Evolutionary conservation across 35 echinoderm and acorn worm genomes (phyloP), one percentile per base, ranked within the genome.

Genomic region (Acanthaster planci): DNA sequence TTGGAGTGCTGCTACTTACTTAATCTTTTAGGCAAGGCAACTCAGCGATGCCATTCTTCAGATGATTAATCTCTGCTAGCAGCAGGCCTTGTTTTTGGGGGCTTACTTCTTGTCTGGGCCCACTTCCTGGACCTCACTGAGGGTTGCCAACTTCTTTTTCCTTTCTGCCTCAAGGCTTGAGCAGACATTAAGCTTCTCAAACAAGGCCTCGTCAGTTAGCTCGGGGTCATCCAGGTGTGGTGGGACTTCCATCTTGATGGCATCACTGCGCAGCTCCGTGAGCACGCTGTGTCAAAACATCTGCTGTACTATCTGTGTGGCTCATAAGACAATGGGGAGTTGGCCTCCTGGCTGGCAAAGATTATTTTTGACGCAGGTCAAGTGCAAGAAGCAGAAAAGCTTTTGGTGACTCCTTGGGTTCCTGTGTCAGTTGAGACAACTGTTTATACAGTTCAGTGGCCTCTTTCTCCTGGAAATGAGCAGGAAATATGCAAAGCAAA

Each of bases 271-370:
- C 22, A 88, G 19, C 0, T 78, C 86, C 39, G 86, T 88, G 5
- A 54, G 44, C 2, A 88, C 53, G 58, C 77, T 21, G 21, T 60
- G 57, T 6, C 57, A 0, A 27, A 88, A 88, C 55, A 79, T 88
- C 6, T n/a, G 23, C 9, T 80, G 7, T 7, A 89, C 78, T 2
- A 81, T 54, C 16, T 31, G 10, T n/a, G n/a, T 14, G 55, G 55
- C 2, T 89, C 77, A 26, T 81, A 90, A 31, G 40, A 31, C 27
- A 90, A 37, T 36, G 12, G 38, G 26, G 88, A 76, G 8, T 81
- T 37, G 16, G 82, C 87, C 78, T 94, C 92, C n/a, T 90, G 79
- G 8, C 81, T 85, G 15, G 87, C 92, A 67, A 94, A 86, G 17
- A 90, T 16, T 30, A 82, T 50, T 86, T 85, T 30, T 93, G 91